Evolutionary conservation across 2,797 vertebrate species (phyloP), one percentile per base, ranked within the genome.

Genomic region (Brotula barbata): DNA sequence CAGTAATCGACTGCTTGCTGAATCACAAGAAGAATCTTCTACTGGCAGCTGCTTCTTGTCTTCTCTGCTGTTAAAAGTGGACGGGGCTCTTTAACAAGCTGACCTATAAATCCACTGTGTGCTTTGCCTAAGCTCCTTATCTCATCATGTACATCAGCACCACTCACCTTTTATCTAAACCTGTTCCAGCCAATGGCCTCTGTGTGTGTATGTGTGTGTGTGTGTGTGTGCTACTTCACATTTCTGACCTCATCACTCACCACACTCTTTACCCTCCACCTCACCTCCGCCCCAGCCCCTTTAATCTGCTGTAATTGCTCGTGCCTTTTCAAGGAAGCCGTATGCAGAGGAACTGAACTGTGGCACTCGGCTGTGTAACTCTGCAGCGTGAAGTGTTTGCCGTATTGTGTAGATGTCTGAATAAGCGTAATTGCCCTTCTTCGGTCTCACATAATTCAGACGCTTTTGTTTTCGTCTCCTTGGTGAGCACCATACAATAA

Each of bases 251-350:
- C 36, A 5, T 17, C 34, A 4, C 47, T 63, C 58, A 43, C 48
- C 36, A 10, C 49, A 40, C 28, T 10, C 66, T 59, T 64, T 48
- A 52, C 50, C 75, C 73, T 60, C 50, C 39, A 51, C 72, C 55
- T 79, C 71, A 55, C 64, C 62, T 75, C 58, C 8, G 17, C 41
- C 64, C 56, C 41, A 19, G 53, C 34, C 17, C 68, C 48, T 77
- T 48, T 85, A 77, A 82, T 86, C 75, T 58, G 15, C 37, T 7
- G 33, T 84, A 84, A 88, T 87, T 68, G 82, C 77, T 50, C 37
- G 48, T 69, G 58, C 77, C 77, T 83, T 87, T 83, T 75, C 75
- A 73, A 71, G 64, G 83, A 59, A 72, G 51, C 74, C 7, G n/a
- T 48, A 68, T 71, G 59, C 71, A 72, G 71, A 78, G 67, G 41